These are phyloP conservation scores for Alethe diademata DNA, from an alignment of 2,113 vertebrate species.

Conservation along the genomic window DNA sequence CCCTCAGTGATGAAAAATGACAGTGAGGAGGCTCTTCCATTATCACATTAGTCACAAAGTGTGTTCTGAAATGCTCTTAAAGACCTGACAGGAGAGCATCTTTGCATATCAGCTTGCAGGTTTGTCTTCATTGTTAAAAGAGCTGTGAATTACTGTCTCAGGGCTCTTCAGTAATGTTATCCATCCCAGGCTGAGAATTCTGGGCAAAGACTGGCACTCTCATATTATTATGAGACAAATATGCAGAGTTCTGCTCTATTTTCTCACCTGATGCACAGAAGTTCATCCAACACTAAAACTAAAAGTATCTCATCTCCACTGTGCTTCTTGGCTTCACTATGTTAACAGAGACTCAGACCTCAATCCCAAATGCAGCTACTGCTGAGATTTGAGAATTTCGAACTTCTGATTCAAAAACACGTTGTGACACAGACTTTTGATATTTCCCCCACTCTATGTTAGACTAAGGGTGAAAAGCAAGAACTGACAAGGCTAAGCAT, in stretches of 20 bases:
- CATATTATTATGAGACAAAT: background rate
- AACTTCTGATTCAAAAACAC: background rate
- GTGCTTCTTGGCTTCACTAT: background rate
- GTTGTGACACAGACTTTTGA: background rate
- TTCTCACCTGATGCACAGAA: background rate
- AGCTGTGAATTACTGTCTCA: background rate
- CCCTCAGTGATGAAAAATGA: background rate
- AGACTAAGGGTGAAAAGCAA: background rate
- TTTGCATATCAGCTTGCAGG: background rate
- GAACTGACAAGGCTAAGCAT: background rate
- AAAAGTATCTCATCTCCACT: background rate
- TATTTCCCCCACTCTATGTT: background rate
- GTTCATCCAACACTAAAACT: background rate
- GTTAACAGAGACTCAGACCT: background rate
- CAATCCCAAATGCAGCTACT: background rate
- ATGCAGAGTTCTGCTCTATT: fast-evolving
- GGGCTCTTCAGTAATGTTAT: background rate
- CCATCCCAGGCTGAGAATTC: background rate
- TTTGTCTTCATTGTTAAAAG: background rate
- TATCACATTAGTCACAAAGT: fast-evolving
- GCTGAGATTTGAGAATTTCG: background rate
- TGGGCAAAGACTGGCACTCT: fast-evolving
- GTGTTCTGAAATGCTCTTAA: background rate
- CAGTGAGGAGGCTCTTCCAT: background rate
- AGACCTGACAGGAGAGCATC: background rate